Base-by-base conservation (phyloP, 2,113 vertebrate genomes). In the Zeus faber region DNA sequence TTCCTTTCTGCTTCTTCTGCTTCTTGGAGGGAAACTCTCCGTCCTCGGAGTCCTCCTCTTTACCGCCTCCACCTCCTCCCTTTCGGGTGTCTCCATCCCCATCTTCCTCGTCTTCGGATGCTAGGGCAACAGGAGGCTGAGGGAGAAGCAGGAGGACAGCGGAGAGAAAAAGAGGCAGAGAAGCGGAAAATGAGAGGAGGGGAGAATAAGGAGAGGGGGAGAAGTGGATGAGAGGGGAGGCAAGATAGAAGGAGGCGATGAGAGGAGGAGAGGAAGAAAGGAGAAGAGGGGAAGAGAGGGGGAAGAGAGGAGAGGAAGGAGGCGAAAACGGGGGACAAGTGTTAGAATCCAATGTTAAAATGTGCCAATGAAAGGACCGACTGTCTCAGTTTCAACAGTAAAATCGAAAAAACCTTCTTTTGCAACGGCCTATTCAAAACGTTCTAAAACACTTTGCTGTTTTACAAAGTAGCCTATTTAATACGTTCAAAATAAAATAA, bases 1-100 rank as follows among this genome's bases (percentile, higher is more conserved):
- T 96, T 0, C 58, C 63, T 60, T 94, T 95, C 62, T 93, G 92
- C 63, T 79, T 94, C 73, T 90, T 91, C 64, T 90, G 90, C 67
- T 89, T 93, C 76, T 72, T 91, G 9, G 74, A 70, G 0, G 50
- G 82, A 0, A 90, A 89, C 49, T 95, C 93, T 1, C 87, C 82
- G 3, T 60, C 59, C 50, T 95, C 93, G 1, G 87, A 81, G 4
- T 60, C 56, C 0, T 61, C 67, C 0, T 47, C 59, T 0, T 44
- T 2, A 5, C 39, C 31, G 2, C 7, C 72, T 3, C 47, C 0
- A 74, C 73, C 0, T 62, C 66, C 0, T 46, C 58, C 0, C 46
- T 70, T 7, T 64, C 18, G 13, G 33, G n/a, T 14, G 33, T n/a
- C 33, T 37, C 33, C 33, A 9, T 29, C 29, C 29, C 1, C 67